phyloP scores from a whole-genome alignment of 2,113 vertebrate species.

The Castor canadensis region DNA sequence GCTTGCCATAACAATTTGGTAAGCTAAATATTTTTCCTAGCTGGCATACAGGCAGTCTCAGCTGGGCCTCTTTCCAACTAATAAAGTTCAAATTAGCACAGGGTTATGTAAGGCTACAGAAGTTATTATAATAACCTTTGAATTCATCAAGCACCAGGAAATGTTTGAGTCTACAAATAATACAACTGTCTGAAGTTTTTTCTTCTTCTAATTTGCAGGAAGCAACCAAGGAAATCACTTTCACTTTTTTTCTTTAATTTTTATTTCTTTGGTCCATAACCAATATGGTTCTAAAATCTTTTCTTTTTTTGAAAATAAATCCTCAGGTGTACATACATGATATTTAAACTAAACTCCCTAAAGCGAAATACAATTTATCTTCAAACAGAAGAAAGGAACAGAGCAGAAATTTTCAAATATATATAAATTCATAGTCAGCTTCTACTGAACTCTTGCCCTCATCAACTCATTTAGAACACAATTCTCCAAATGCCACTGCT shows the following conservation, averaged over 20 bases:
- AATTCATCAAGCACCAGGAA: background rate
- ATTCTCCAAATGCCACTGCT: conserved; percentile 69
- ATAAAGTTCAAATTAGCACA: conserved; percentile 32
- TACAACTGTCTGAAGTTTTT: background rate
- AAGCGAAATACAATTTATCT: conserved; percentile 58
- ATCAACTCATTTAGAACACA: conserved; percentile 61
- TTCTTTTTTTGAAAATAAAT: background rate
- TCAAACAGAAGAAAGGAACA: conserved; percentile 39
- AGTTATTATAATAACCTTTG: background rate
- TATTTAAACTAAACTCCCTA: conserved; percentile 62
- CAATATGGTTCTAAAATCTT: background rate
- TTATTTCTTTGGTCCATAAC: conserved; percentile 5
- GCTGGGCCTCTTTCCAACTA: background rate
- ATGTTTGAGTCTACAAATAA: background rate
- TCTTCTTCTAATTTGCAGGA: conserved; percentile 17
- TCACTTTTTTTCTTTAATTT: background rate
- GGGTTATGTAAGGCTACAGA: background rate
- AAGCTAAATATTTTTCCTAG: conserved; percentile 13
- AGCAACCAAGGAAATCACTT: background rate
- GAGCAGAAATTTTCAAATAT: conserved; percentile 53
- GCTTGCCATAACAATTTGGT: background rate
- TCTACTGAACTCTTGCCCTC: conserved; percentile 50
- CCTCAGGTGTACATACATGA: background rate
- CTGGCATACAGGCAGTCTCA: background rate
- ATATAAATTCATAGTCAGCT: conserved; percentile 35